Percentiles rank a stretch among this genome's conserved stretches.
Conservation (phyloP, 2,113 vertebrate species). For the Isichthys henryi region DNA sequence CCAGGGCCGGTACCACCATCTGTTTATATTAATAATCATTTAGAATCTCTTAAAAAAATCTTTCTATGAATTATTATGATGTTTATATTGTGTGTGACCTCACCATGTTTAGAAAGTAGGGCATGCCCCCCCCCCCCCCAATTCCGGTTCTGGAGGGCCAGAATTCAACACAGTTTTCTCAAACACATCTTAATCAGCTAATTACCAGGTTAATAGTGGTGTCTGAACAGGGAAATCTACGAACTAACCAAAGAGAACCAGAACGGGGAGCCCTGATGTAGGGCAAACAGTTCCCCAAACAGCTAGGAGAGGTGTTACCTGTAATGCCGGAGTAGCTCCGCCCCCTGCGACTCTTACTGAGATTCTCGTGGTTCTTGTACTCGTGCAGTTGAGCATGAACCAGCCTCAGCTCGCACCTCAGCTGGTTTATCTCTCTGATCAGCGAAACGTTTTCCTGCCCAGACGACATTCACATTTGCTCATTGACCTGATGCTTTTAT, state of each 20-base stretch:
- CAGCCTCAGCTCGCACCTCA: slow-evolving; percentile 43
- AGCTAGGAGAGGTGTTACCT: slow-evolving; percentile 41
- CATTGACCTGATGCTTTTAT: background rate
- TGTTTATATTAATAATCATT: background rate
- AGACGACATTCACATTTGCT: slow-evolving; percentile 33
- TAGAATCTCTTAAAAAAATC: background rate
- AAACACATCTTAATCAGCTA: background rate
- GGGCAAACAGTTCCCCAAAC: background rate
- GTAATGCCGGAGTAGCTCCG: slow-evolving; percentile 34
- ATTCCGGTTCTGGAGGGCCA: background rate
- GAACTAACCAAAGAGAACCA: background rate
- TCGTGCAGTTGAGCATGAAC: slow-evolving; percentile 37
- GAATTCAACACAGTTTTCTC: background rate
- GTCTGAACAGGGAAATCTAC: background rate
- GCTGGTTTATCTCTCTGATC: slow-evolving; percentile 52
- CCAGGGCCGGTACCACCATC: background rate
- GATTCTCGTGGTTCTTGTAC: slow-evolving; percentile 21
- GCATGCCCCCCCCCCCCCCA: no score
- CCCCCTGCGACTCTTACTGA: slow-evolving; percentile 44
- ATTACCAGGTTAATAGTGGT: background rate
- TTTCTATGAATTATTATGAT: background rate
- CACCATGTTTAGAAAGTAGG: background rate
- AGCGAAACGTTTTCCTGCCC: slow-evolving; percentile 54
- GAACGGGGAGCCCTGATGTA: background rate
- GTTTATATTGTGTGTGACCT: background rate